Percentiles rank a stretch among this genome's conserved stretches.
These are phyloP conservation scores for Rhogogaster chlorosoma DNA, from an alignment of 2,888 invertebrate genomes.

Conservation along the genomic window DNA sequence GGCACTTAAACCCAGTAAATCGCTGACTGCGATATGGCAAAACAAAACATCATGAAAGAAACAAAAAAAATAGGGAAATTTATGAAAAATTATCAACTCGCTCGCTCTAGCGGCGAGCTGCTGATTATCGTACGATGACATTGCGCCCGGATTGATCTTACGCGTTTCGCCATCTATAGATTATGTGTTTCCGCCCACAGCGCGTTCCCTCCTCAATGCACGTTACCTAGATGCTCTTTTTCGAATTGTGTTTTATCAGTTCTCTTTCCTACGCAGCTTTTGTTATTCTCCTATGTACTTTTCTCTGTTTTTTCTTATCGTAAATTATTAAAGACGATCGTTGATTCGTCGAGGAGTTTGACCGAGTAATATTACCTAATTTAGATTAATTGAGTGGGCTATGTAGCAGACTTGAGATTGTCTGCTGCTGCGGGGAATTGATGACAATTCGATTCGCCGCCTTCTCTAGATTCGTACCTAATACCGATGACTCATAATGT, in stretches of 20 bases:
- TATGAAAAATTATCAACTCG: conserved; percentile 26
- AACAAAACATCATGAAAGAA: not conserved
- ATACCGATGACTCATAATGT: not conserved
- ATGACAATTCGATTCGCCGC: conserved; percentile 25
- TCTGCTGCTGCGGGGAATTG: not conserved
- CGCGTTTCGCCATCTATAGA: conserved; percentile 40
- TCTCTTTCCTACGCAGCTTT: not conserved
- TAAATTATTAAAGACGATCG: conserved; percentile 21
- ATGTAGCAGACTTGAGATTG: not conserved
- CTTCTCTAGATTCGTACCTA: not conserved
- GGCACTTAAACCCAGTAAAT: no score
- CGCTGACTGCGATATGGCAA: not conserved
- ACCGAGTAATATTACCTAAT: conserved; percentile 28
- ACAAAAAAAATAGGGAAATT: not conserved
- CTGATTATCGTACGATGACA: conserved; percentile 36
- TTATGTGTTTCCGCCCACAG: conserved; percentile 6
- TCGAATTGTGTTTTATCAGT: not conserved
- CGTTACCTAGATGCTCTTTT: not conserved
- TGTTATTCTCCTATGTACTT: not conserved
- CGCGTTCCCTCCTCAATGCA: not conserved
- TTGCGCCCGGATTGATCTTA: conserved; percentile 37
- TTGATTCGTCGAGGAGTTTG: conserved; percentile 12
- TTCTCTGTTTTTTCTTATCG: not conserved
- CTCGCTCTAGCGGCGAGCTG: conserved; percentile 25
- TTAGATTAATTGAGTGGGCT: conserved; percentile 28